phyloP scores from a whole-genome alignment of 2,113 vertebrate genomes.

The Empidonax traillii region DNA sequence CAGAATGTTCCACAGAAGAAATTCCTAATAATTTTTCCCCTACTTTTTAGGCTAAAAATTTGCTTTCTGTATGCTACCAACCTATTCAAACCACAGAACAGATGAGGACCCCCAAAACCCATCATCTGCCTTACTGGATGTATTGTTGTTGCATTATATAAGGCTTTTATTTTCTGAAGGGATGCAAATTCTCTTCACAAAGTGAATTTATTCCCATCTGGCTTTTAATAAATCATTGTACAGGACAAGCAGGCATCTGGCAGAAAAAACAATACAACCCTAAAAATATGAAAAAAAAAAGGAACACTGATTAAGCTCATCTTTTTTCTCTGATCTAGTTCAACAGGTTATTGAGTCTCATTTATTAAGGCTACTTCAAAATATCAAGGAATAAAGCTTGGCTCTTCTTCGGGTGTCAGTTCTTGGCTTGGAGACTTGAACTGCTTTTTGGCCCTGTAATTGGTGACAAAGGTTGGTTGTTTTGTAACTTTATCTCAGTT shows the following conservation, averaged over 20 bases:
- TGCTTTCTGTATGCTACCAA: not conserved
- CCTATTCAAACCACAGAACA: not conserved
- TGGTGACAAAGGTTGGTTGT: slow-evolving; percentile 25
- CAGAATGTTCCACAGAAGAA: not conserved
- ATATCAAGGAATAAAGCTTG: slow-evolving; percentile 85
- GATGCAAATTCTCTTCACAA: not conserved
- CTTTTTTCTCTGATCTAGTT: slow-evolving; percentile 75
- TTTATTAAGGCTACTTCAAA: slow-evolving; percentile 90
- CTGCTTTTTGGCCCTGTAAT: not conserved
- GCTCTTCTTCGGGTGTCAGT: not conserved
- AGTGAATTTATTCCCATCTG: not conserved
- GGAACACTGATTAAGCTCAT: not conserved
- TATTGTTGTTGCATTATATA: not conserved
- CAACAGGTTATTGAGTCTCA: slow-evolving; percentile 98
- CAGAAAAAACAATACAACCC: not conserved
- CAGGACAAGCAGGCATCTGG: not conserved
- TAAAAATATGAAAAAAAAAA: not conserved
- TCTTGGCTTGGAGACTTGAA: not conserved
- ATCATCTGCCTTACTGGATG: not conserved
- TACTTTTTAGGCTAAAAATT: not conserved
- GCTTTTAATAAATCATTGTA: not conserved
- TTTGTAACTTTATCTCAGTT: slow-evolving; percentile 58
- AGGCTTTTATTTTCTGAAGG: not conserved
- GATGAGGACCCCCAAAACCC: not conserved
- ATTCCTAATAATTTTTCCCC: not conserved